These are phyloP conservation scores for Leptocoma aspasia DNA, from an alignment of 2,113 vertebrate genomes.

Conservation along the genomic window DNA sequence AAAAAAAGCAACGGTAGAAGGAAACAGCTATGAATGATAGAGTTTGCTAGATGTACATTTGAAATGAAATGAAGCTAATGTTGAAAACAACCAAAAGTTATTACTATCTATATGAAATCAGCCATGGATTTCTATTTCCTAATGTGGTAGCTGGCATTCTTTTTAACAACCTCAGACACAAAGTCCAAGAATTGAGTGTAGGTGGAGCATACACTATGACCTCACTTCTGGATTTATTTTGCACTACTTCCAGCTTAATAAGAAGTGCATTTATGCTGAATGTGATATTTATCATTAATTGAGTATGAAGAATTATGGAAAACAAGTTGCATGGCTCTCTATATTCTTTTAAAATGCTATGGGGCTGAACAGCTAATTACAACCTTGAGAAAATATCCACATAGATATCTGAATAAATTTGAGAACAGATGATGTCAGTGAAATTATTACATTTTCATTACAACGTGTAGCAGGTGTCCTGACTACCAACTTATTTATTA, in stretches of 20 bases:
- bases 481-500: constrained; percentile 37
- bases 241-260: neutral
- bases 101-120: neutral
- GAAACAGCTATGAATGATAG: neutral
- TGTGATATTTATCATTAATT: neutral
- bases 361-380: neutral
- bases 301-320: neutral
- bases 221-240: neutral
- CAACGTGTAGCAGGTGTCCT: neutral
- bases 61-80: neutral
- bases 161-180: neutral
- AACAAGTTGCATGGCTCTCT: neutral
- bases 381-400: neutral
- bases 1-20: neutral
- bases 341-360: neutral
- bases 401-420: neutral
- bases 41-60: neutral
- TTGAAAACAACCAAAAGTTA: neutral
- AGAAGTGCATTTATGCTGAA: neutral
- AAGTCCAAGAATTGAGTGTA: neutral
- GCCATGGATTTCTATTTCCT: neutral
- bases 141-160: neutral
- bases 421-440: neutral
- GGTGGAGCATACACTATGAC: neutral
- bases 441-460: neutral